A percentile compares a stretch with the other conserved stretches of the same genome.
phyloP scores from a whole-genome alignment of 2,113 vertebrate genomes.

The Vulpes vulpes region DNA sequence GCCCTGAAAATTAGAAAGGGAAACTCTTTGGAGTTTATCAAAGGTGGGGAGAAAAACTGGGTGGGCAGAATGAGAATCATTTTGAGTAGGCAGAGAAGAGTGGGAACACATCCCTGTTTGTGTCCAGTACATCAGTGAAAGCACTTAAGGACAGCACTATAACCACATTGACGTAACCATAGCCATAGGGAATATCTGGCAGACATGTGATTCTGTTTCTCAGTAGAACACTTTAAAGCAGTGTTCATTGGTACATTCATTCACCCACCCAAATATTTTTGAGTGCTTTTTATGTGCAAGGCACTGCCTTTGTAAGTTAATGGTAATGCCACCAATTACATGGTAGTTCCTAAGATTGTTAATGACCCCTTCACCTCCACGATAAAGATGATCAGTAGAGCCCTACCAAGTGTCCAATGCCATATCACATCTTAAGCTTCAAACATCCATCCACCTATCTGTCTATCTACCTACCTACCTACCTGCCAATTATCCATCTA shows the following conservation, averaged over 20 bases:
- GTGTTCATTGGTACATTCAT: not conserved
- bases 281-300: not conserved
- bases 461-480: not conserved
- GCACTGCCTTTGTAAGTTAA: not conserved
- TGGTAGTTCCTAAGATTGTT: not conserved
- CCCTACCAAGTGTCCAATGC: not conserved
- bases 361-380: not conserved
- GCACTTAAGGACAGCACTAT: not conserved
- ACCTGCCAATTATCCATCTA: not conserved
- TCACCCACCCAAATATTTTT: not conserved
- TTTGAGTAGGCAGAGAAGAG: not conserved
- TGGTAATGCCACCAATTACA: not conserved
- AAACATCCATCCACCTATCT: not conserved
- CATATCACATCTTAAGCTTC: not conserved
- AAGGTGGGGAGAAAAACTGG: not conserved
- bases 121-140: not conserved
- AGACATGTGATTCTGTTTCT: not conserved
- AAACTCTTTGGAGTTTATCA: constrained; percentile 1
- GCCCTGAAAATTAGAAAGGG: not conserved
- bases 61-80: not conserved
- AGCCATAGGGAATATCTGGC: not conserved
- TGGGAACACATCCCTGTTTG: not conserved
- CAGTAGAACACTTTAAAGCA: not conserved
- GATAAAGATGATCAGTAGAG: not conserved
- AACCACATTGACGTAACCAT: fast-evolving